Evolutionary conservation across 2,888 invertebrate species (phyloP), one percentile per base, ranked within the genome.

Genomic region (Aleiodes alternator): DNA sequence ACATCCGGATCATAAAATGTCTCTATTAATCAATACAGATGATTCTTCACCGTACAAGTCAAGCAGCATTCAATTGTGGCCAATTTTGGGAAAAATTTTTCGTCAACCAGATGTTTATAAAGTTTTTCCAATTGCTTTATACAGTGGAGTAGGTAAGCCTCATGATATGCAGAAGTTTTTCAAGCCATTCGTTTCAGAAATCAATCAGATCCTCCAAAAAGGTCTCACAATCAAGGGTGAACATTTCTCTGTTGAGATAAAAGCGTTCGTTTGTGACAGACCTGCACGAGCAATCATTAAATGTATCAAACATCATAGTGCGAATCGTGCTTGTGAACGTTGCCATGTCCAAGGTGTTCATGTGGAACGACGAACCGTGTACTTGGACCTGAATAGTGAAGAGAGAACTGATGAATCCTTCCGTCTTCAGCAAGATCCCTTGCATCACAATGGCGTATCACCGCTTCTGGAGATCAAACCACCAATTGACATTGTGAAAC

Each of bases 401-500:
- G 51, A 12, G 29, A 23, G 68, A 29, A 68, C 51, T 1, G 51
- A 68, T 29, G 51, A 23, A 51, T 12, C 29, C 0, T 68, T 51
- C 29, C 68, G 68, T 23, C 16, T 6, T 12, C 68, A 68, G 12
- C 31, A 68, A 12, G 50, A 68, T 68, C 51, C 43, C 50, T 72
- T 69, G 23, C 55, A 76, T 55, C 79, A 78, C 50, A 38, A 73
- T 16, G 69, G 56, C 31, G 23, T 38, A 66, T 73, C 75, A 43
- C 72, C 73, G 12, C 31, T 51, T 9, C 14, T 57, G 5, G n/a
- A 8, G 31, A 73, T 73, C 14, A 7, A 51, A 23, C 77, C 77
- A 43, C 76, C 69, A 9, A 64, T 77, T 12, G 68, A 79, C 38
- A 69, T 69, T 66, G 31, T 73, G 3, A 64, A 16, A 12, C 3